phyloP scores from a whole-genome alignment of 1,140 invertebrate genomes.

The Bilobella aurantiaca region DNA sequence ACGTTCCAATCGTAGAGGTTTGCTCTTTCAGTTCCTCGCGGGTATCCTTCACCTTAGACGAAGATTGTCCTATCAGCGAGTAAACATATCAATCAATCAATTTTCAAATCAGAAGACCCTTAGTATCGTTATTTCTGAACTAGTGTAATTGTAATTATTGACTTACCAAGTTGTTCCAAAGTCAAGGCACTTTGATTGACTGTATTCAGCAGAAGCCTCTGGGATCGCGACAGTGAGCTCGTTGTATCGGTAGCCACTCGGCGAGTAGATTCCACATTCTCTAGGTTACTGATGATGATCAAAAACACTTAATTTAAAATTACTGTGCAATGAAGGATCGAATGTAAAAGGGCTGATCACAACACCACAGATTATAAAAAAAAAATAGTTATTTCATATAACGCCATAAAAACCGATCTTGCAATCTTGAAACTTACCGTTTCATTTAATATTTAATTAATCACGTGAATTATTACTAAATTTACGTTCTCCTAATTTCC shows the following conservation, averaged over 20 bases:
- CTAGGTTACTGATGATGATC: background rate
- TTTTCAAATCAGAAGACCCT: background rate
- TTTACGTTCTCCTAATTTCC: background rate
- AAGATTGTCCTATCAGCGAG: constrained; percentile 24
- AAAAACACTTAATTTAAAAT: too few relatives aligned
- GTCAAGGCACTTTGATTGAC: constrained; percentile 2
- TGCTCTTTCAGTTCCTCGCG: constrained; percentile 74
- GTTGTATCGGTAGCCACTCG: background rate
- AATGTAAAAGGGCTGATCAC: too few relatives aligned
- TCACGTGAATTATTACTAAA: background rate
- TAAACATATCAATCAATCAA: background rate
- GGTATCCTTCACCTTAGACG: constrained; percentile 50
- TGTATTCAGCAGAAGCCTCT: background rate
- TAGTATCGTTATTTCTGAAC: too few relatives aligned
- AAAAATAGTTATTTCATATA: too few relatives aligned
- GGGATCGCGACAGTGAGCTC: background rate
- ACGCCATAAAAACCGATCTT: too few relatives aligned
- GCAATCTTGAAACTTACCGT: too few relatives aligned
- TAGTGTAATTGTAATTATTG: too few relatives aligned
- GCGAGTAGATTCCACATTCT: background rate
- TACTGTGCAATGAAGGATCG: too few relatives aligned
- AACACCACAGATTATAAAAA: too few relatives aligned
- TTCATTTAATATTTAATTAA: too few relatives aligned
- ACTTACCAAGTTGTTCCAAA: background rate
- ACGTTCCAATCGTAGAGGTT: constrained; percentile 73